phyloP scores from a whole-genome alignment of 1,140 invertebrate genomes.

The Musca vetustissima region DNA sequence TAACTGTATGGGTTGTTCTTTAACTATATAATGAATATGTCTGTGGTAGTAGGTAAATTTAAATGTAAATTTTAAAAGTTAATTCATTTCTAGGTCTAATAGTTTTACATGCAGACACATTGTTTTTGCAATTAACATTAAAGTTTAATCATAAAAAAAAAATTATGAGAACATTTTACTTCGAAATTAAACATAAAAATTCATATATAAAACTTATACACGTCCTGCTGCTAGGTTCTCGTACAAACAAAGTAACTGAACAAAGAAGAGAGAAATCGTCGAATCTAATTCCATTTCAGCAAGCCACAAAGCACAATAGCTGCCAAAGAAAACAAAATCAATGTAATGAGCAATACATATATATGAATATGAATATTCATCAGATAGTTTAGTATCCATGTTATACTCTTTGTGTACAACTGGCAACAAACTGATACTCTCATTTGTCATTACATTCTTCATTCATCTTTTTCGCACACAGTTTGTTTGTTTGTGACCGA shows the following conservation, averaged over 20 bases:
- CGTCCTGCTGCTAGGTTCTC: not conserved
- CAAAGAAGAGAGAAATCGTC: not conserved
- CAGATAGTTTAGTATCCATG: too few species aligned
- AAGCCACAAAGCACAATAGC: not conserved
- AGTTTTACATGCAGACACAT: conserved; percentile 24
- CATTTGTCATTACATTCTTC: too few species aligned
- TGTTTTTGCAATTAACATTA: conserved; percentile 22
- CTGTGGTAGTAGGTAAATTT: conserved; percentile 15
- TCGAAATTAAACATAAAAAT: conserved; percentile 19
- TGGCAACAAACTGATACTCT: not conserved
- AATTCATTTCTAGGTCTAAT: conserved; percentile 21
- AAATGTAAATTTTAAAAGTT: conserved; percentile 12
- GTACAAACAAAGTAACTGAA: too few species aligned
- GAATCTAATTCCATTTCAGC: not conserved
- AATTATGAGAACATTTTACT: conserved; percentile 18
- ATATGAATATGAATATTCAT: too few species aligned
- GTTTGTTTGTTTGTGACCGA: not conserved
- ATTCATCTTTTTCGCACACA: conserved; percentile 8
- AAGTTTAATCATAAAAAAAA: conserved; percentile 2
- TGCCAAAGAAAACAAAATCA: conserved; percentile 9
- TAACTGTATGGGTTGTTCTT: conserved; percentile 16
- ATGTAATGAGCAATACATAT: too few species aligned
- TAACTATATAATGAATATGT: conserved; percentile 25
- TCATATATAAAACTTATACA: conserved; percentile 24
- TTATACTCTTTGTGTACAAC: too few species aligned